Evolutionary conservation across 1,140 invertebrate genomes (phyloP), one percentile per base, ranked within the genome.

Genomic region (Zaprionus kolodkinae): DNA sequence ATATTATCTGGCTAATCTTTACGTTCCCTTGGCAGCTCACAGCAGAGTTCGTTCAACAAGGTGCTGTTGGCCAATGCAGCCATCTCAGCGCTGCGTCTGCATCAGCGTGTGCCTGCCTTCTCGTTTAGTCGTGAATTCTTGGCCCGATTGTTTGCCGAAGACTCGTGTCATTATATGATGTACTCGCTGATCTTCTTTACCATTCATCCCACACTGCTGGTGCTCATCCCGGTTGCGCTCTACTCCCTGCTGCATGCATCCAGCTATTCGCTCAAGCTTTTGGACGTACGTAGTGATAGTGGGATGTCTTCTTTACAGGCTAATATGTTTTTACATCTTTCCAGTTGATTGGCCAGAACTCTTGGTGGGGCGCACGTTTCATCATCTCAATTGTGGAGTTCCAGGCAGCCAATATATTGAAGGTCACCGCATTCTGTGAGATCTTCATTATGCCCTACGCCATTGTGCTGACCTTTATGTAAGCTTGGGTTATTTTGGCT

Each of bases 141-240:
- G 35, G 94, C 94, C 11, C 93, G 94, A 7, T 92, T 99, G 65
- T 94, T 99, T 72, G 83, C 96, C 48, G 99, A 99, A 93, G 99
- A 99, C 93, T 98, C 97, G 67, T 98, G 97, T 79, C 99, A 99
- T 93, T 99, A 99, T 92, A 94, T 99, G 61, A 95, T 99, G 92
- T 99, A 97, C 93, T 97, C 97, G 11, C 93, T 99, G 55, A 97
- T 99, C 81, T 99, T 99, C 92, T 94, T 99, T 74, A 98, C 97
- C 93, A 96, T 96, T 38, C 94, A 96, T 61, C 98, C 98, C 30
- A 95, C 98, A 56, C 95, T 97, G 78, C 94, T 99, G 94, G 97
- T 97, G n/a, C 92, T 99, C 56, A 93, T 97, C 48, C 98, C 98
- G 33, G 94, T 99, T 63, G 95, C 97, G 81, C 93, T 99, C 52